Percentiles rank a stretch among this genome's conserved stretches.
Conservation (phyloP, 2,797 vertebrate genomes). For the Cephalopachus bancanus region DNA sequence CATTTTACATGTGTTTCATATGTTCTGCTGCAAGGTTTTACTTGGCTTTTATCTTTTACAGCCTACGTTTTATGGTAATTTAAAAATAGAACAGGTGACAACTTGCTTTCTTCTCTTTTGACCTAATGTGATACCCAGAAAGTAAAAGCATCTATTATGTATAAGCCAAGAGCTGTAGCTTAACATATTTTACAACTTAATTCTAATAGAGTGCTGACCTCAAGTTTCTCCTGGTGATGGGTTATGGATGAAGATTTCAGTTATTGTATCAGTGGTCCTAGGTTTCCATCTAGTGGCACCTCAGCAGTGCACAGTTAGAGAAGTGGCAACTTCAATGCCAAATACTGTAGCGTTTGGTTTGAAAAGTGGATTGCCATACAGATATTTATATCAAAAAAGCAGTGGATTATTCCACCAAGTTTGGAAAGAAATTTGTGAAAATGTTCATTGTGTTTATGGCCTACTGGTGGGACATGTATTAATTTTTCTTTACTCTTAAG, state of each 20-base stretch:
- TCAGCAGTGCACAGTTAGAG: neutral
- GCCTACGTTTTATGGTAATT: neutral
- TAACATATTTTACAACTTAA: rapidly evolving
- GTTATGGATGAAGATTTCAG: rapidly evolving
- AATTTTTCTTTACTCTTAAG: neutral
- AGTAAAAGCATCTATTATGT: neutral
- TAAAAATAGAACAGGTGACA: neutral
- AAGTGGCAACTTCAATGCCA: neutral
- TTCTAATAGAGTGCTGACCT: neutral
- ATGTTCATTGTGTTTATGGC: neutral
- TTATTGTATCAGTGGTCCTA: rapidly evolving
- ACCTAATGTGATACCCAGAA: neutral
- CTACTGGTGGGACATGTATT: rapidly evolving
- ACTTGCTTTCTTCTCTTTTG: neutral
- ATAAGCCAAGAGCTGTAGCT: neutral
- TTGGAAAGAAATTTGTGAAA: neutral
- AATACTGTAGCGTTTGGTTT: neutral
- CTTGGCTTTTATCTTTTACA: neutral
- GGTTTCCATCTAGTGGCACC: neutral
- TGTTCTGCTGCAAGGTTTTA: neutral
- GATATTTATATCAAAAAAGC: neutral
- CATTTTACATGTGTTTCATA: neutral
- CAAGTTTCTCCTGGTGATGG: rapidly evolving
- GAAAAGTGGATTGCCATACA: neutral
- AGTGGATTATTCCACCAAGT: neutral